Evolutionary conservation across 2,888 invertebrate genomes (phyloP), one percentile per base, ranked within the genome.

Genomic region (Altica lythri): DNA sequence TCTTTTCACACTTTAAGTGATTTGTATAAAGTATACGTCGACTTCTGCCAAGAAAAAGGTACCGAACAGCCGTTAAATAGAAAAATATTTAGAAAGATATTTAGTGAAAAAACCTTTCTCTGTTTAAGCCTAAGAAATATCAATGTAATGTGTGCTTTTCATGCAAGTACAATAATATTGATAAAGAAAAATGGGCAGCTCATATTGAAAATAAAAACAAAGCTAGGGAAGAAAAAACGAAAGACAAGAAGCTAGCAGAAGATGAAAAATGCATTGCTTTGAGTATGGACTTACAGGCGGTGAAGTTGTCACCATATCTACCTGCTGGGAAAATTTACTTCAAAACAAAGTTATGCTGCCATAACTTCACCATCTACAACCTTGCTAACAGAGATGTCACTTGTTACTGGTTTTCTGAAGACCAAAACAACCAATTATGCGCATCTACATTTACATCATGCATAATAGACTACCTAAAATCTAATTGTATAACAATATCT

Each of bases 211-310:
- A 52, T 8, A 52, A 55, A 18, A 12, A 55, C 6, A 55, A 29
- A 19, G 47, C 30, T 27, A 19, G 50, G 22, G 38, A 50, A 34
- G 42, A 32, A 18, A 12, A 42, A 32, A 4, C 12, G 14, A 13
- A 25, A n/a, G 59, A 55, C 27, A 44, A 42, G 22, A 10, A 29
- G 18, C 44, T 10, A 16, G 46, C 46, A 19, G 19, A 37, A 16
- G 14, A 29, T 8, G 19, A 38, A 16, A 37, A 55, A 35, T 44
- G 51, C 17, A 46, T 59, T 37, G 4, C 40, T 16, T 12, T 59
- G 13, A 34, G 37, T 22, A 59, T 59, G 55, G 38, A 56, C 35
- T 19, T 59, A 12, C 59, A 56, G 43, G 59, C 55, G 2, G 55
- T 58, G 1, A 59, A 56, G 45, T 37, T 53, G 27, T 8, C 9